A percentile compares a stretch with the other conserved stretches of the same genome.
These are phyloP conservation scores for Aulostomus chinensis DNA, from an alignment of 2,797 vertebrate species.

Conservation along the genomic window DNA sequence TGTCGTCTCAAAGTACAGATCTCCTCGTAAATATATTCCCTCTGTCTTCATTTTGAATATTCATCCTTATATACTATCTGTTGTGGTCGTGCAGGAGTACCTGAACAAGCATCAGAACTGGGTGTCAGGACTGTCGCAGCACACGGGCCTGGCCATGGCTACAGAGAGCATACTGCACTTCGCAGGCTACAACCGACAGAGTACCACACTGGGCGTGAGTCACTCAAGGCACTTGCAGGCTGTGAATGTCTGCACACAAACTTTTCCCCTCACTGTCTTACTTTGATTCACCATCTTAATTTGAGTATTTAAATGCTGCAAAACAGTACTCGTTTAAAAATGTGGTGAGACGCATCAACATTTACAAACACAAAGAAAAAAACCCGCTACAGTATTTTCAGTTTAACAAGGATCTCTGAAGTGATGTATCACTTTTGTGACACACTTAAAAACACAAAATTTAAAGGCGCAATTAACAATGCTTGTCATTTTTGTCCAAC, in stretches of 20 bases:
- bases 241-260: not conserved
- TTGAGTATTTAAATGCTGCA: too few species aligned
- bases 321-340: too few species aligned
- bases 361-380: too few species aligned
- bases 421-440: too few species aligned
- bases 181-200: slow-evolving; percentile 94
- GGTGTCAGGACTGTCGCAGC: slow-evolving; percentile 94
- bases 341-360: too few species aligned
- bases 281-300: too few species aligned
- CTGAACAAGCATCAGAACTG: slow-evolving; percentile 97
- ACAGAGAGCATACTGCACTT: slow-evolving; percentile 96
- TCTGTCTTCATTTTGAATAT: not conserved
- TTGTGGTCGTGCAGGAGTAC: slow-evolving; percentile 90
- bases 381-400: too few species aligned
- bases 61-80: not conserved
- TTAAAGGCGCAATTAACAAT: not conserved
- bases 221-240: not conserved
- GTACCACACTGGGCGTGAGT: slow-evolving; percentile 93
- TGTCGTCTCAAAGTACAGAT: not conserved
- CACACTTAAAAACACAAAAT: too few species aligned
- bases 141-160: slow-evolving; percentile 97
- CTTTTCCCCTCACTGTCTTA: not conserved
- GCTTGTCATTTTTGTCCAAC: slow-evolving; percentile 21
- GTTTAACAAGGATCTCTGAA: too few species aligned
- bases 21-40: too few species aligned